Conservation (phyloP, 2,797 vertebrate genomes). For the Thripadectes ignobilis region DNA sequence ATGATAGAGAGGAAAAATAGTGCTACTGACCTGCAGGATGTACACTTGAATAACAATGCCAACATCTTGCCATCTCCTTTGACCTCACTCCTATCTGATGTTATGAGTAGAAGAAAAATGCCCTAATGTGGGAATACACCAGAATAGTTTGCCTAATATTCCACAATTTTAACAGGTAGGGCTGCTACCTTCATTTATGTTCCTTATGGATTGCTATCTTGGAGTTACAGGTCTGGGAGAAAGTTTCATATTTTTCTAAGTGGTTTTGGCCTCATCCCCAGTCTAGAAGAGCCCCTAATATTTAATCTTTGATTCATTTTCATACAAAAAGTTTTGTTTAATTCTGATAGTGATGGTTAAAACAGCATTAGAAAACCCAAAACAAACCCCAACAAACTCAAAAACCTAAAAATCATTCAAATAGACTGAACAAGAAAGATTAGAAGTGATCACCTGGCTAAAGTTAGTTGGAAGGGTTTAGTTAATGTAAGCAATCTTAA, state of each 20-base stretch:
- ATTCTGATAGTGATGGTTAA: constrained; percentile 46
- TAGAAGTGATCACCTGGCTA: constrained; percentile 71
- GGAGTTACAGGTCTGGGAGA: constrained; percentile 27
- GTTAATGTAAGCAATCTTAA: constrained; percentile 64
- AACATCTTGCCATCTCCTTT: neutral
- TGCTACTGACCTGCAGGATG: neutral
- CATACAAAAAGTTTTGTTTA: constrained; percentile 68
- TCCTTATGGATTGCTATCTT: constrained; percentile 18
- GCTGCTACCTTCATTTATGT: neutral
- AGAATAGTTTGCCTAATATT: constrained; percentile 14
- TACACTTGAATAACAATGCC: neutral
- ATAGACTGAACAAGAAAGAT: constrained; percentile 66
- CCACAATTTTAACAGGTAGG: constrained; percentile 26
- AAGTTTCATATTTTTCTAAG: constrained; percentile 53
- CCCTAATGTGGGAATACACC: constrained; percentile 21
- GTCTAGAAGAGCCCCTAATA: constrained; percentile 32
- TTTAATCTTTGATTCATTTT: constrained; percentile 71
- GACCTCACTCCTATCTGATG: neutral
- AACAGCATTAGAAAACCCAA: neutral
- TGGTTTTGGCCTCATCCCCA: constrained; percentile 50
- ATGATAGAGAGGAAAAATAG: neutral
- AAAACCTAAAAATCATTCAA: constrained; percentile 63
- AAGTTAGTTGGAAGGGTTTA: constrained; percentile 71
- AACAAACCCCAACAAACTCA: neutral
- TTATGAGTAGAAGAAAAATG: neutral